Base-by-base conservation (phyloP, 2,113 vertebrate genomes). In the Shinisaurus crocodilurus region DNA sequence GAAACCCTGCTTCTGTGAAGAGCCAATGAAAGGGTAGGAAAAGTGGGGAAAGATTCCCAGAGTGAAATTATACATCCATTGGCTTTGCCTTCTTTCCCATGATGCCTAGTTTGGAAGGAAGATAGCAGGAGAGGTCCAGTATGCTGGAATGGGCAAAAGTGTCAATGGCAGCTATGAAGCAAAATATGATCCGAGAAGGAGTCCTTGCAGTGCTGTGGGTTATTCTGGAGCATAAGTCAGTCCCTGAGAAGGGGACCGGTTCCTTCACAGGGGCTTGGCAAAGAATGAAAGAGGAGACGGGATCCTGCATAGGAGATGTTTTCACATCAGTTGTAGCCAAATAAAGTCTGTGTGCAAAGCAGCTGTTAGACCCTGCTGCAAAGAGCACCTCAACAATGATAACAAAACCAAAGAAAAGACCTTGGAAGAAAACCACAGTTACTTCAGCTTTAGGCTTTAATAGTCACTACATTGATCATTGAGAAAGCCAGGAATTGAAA, bases 291-390 rank as follows among this genome's bases (percentile, higher is more conserved):
- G 20, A 6, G 45, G 45, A 29, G 57, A 67, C n/a, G 60, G 57
- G 34, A 37, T n/a, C 9, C 50, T 0, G 0, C 12, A 74, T 82
- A 1, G 0, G 0, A 75, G 83, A 6, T 0, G 0, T 60, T 67
- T 0, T 45, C 57, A n/a, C 18, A 0, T 43, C 25, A 23, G 0
- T 1, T 70, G 81, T 60, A 29, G 63, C n/a, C n/a, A 57, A 88
- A 54, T 27, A 60, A 20, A 72, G 20, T 63, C 16, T 63, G 16
- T 63, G 60, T 63, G 60, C 18, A 23, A 63, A 63, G 12, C 18
- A 20, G 60, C 60, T 3, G 18, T 63, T 37, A 7, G 77, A 57
- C 37, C n/a, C 37, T 45, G 70, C 88, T 94, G 90, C 72, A 65
- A 43, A 85, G 43, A 0, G 90, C 50, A 87, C 79, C 86, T 8